Percentiles rank a stretch among this genome's conserved stretches.
Evolutionary conservation across 2,113 vertebrate species (phyloP).

Genomic region (Proteles cristata): DNA sequence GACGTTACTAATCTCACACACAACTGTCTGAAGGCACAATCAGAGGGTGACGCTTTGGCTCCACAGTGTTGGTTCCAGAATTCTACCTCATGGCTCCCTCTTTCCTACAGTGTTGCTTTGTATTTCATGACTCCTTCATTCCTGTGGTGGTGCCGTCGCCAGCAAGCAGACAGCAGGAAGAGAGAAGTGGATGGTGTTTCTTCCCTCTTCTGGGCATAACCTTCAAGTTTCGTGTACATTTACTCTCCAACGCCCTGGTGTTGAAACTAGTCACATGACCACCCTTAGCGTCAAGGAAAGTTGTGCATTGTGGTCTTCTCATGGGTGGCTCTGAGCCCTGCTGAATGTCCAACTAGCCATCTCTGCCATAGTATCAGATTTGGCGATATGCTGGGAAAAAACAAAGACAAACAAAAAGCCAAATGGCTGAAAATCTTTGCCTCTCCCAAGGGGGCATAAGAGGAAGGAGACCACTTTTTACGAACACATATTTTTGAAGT

Average conservation of each 20-base stretch:
- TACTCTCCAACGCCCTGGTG: not conserved
- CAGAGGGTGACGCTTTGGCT: no score
- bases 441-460: not conserved
- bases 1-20: no score
- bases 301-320: not conserved
- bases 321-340: not conserved
- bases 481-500: not conserved
- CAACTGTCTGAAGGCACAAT: no score
- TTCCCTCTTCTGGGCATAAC: no score
- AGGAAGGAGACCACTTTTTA: not conserved
- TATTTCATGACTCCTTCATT: no score
- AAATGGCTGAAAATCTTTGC: not conserved
- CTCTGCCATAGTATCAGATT: not conserved
- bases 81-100: no score
- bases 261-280: not conserved
- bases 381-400: not conserved
- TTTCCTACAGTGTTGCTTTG: no score
- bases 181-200: no score
- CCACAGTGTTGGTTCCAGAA: no score
- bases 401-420: not conserved
- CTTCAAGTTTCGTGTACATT: no score
- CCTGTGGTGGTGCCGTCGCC: no score
- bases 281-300: not conserved
- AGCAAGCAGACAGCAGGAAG: no score
- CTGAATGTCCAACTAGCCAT: not conserved